phyloP scores from a whole-genome alignment of 2,797 vertebrate species.

The Scolopax bukidnonensis region DNA sequence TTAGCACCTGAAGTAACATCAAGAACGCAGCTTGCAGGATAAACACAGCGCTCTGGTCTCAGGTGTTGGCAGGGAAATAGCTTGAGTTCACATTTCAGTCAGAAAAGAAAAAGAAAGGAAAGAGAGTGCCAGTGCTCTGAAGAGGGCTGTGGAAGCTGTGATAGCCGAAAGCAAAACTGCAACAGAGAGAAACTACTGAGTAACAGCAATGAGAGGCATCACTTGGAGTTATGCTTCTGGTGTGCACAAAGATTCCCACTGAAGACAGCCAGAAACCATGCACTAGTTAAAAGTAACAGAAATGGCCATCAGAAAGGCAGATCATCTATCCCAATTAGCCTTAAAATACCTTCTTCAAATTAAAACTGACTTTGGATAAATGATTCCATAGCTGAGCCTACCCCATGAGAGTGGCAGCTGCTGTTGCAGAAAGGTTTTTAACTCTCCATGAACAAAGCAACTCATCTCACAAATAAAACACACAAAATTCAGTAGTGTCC shows the following conservation, averaged over 20 bases:
- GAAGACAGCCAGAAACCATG: not conserved
- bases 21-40: not conserved
- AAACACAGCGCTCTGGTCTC: not conserved
- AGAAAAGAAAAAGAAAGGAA: not conserved
- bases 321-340: not conserved
- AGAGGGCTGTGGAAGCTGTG: not conserved
- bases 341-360: not conserved
- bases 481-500: not conserved
- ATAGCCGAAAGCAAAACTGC: not conserved
- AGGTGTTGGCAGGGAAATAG: slow-evolving; percentile 20
- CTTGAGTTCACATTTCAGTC: slow-evolving; percentile 38
- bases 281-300: not conserved
- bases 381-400: not conserved
- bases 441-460: not conserved
- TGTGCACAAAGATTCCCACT: rapidly evolving
- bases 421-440: not conserved
- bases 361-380: not conserved
- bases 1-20: not conserved
- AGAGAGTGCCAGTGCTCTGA: not conserved
- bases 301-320: not conserved
- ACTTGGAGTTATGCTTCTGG: rapidly evolving
- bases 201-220: not conserved
- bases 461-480: not conserved
- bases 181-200: not conserved
- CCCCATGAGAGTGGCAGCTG: not conserved